Conservation (phyloP, 2,797 vertebrate genomes). For the Petrocephalus schoutedeni region DNA sequence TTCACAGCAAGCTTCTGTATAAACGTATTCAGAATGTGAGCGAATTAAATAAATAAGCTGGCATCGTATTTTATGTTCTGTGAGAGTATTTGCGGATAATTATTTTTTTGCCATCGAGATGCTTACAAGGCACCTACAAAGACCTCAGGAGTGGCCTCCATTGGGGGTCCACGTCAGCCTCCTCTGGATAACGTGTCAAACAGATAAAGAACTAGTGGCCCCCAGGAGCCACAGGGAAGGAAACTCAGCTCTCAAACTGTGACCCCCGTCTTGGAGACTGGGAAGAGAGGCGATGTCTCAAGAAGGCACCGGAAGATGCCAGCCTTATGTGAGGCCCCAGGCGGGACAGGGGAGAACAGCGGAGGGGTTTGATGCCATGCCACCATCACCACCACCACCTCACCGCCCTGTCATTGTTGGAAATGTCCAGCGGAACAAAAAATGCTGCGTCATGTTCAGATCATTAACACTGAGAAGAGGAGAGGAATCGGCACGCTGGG, state of each 20-base stretch:
- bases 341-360: not conserved
- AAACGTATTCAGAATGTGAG: not conserved
- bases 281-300: constrained; percentile 52
- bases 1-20: not conserved
- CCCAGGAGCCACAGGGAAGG: not conserved
- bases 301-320: constrained; percentile 43
- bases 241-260: not conserved
- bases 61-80: not conserved
- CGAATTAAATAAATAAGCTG: not conserved
- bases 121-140: not conserved
- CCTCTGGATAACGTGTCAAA: not conserved
- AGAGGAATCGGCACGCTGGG: constrained; percentile 52
- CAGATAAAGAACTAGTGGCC: not conserved
- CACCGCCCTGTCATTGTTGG: constrained; percentile 51
- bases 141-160: not conserved
- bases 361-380: not conserved
- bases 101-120: not conserved
- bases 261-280: not conserved
- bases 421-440: constrained; percentile 64
- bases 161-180: not conserved
- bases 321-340: not conserved
- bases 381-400: not conserved
- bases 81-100: not conserved
- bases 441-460: constrained; percentile 42
- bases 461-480: constrained; percentile 33